phyloP scores from a whole-genome alignment of 2,797 vertebrate genomes.

The Aplochiton taeniatus region DNA sequence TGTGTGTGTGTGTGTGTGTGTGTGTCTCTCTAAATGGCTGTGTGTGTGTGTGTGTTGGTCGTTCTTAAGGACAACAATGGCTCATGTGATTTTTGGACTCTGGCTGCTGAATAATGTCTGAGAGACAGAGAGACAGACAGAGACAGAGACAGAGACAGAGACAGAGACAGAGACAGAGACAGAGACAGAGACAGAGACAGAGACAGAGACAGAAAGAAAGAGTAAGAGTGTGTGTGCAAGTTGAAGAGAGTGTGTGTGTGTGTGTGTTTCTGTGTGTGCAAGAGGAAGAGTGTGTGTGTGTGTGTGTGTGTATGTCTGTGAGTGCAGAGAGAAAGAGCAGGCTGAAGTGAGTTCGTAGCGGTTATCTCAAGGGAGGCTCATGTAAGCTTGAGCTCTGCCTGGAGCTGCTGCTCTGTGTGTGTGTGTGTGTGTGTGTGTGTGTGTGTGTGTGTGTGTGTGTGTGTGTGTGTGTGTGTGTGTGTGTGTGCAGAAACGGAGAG shows the following conservation, averaged over 20 bases:
- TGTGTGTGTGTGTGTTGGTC: too few relatives aligned
- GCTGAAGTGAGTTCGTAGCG: neutral
- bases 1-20: too few relatives aligned
- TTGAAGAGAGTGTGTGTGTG: too few relatives aligned
- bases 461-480: neutral
- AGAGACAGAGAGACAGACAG: neutral
- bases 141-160: neutral
- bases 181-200: neutral
- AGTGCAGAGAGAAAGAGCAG: neutral
- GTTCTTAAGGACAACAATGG: too few relatives aligned
- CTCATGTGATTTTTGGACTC: too few relatives aligned
- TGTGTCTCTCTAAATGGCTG: too few relatives aligned
- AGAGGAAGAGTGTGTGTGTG: too few relatives aligned
- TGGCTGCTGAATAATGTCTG: neutral
- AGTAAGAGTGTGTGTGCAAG: neutral
- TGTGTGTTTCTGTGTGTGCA: too few relatives aligned
- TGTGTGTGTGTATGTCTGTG: too few relatives aligned
- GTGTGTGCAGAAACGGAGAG: too few relatives aligned
- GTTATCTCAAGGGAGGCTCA: neutral
- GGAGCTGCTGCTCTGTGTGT: slow-evolving; percentile 3
- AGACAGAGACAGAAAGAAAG: slow-evolving; percentile 20
- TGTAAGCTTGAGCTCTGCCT: neutral
- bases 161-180: neutral
- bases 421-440: slow-evolving; percentile 41
- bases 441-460: slow-evolving; percentile 8